A percentile compares a stretch with the other conserved stretches of the same genome.
phyloP scores from a whole-genome alignment of 2,113 vertebrate genomes.

The Corythaeola cristata region DNA sequence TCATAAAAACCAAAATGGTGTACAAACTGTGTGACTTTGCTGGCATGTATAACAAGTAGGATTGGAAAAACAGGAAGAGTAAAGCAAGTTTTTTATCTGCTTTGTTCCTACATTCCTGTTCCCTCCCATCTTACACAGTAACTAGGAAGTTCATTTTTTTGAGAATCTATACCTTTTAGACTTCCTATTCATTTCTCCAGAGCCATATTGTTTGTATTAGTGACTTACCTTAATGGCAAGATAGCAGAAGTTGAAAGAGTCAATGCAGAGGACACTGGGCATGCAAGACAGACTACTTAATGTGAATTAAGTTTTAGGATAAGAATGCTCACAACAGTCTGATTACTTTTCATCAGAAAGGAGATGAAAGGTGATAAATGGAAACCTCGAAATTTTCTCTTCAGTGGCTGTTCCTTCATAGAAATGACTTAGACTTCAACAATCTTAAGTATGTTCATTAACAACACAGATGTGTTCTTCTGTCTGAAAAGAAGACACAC shows the following conservation, averaged over 20 bases:
- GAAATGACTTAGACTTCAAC: neutral
- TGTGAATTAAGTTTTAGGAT: neutral
- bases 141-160: neutral
- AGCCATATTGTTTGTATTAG: neutral
- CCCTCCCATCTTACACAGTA: rapidly evolving
- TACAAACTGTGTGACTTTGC: neutral
- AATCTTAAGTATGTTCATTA: neutral
- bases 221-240: neutral
- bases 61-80: neutral
- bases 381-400: neutral
- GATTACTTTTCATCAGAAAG: neutral
- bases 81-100: neutral
- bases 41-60: neutral
- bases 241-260: neutral
- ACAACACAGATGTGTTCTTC: neutral
- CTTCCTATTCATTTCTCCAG: neutral
- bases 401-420: neutral
- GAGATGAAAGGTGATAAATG: neutral
- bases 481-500: neutral
- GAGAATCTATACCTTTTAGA: neutral
- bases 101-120: neutral
- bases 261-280: neutral
- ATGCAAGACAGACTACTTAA: neutral
- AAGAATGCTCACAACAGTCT: neutral
- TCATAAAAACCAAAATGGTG: neutral